Evolutionary conservation across 2,888 invertebrate species (phyloP).

Genomic region (Acleris holmiana): DNA sequence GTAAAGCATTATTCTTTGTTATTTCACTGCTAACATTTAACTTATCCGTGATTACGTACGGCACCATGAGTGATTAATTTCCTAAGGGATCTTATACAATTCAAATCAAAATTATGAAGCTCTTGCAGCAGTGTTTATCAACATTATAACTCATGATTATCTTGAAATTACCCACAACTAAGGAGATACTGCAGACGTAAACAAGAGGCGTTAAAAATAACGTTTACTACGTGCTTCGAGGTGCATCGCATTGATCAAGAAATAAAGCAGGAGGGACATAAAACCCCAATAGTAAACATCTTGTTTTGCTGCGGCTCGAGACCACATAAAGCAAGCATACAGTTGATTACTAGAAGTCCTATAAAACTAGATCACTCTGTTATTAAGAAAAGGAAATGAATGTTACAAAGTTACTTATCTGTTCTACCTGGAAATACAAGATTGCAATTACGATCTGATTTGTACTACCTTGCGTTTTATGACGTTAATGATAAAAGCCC

Average conservation of each 20-base stretch:
- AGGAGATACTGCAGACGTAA: conserved; percentile 30
- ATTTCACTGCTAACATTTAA: conserved; percentile 26
- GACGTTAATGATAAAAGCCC: not conserved
- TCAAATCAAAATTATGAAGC: no score
- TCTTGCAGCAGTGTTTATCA: not conserved
- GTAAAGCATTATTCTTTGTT: conserved; percentile 29
- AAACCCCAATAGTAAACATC: conserved; percentile 21
- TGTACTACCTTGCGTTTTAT: not conserved
- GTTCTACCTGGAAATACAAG: not conserved
- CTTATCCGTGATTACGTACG: not conserved
- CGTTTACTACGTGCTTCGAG: conserved; percentile 21
- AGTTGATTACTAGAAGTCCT: not conserved
- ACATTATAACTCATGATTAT: not conserved
- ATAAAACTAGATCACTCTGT: not conserved
- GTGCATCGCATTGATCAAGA: conserved; percentile 30
- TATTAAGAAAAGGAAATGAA: conserved; percentile 2
- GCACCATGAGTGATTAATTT: not conserved
- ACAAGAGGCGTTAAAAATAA: conserved; percentile 30
- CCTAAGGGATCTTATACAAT: no score
- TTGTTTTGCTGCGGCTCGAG: not conserved
- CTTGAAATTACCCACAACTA: conserved; percentile 17
- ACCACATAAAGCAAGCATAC: not conserved
- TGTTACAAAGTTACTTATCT: not conserved
- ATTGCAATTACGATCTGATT: not conserved
- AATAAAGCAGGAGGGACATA: conserved; percentile 27